phyloP scores from a whole-genome alignment of 2,113 vertebrate genomes.

The Paraplagusia blochii region DNA sequence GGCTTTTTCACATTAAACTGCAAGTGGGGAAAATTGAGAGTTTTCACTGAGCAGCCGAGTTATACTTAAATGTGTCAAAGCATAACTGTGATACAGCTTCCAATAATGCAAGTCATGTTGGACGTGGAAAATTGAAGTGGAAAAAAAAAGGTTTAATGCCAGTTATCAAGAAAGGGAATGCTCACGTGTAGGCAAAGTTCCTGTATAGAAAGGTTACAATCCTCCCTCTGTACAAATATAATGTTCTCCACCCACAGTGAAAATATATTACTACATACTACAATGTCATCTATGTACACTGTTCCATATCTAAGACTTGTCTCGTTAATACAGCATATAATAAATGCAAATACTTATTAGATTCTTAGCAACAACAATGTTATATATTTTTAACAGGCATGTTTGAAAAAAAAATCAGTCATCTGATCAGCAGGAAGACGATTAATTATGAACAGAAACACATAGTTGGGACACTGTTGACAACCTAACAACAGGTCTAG shows the following conservation, averaged over 20 bases:
- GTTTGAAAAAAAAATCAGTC: not conserved
- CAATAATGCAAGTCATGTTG: not conserved
- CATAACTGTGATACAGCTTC: not conserved
- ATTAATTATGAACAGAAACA: no score
- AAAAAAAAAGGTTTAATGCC: not conserved
- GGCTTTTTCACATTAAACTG: conserved; percentile 4
- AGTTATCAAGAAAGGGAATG: no score
- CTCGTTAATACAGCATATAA: not conserved
- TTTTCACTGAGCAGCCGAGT: not conserved
- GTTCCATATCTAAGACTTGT: not conserved
- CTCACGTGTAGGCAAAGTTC: not conserved
- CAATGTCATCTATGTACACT: no score
- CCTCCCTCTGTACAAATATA: conserved; percentile 1
- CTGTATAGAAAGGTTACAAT: not conserved
- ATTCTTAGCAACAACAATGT: no score
- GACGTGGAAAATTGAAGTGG: not conserved
- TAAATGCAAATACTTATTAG: not conserved
- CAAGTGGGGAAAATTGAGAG: not conserved
- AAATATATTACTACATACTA: not conserved
- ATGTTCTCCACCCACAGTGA: not conserved
- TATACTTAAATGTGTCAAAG: not conserved
- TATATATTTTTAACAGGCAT: no score
- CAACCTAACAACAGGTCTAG: no score
- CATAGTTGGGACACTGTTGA: no score
- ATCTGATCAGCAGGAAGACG: no score